Conservation (phyloP, 2,888 invertebrate genomes). For the Drosophila barbarae region DNA sequence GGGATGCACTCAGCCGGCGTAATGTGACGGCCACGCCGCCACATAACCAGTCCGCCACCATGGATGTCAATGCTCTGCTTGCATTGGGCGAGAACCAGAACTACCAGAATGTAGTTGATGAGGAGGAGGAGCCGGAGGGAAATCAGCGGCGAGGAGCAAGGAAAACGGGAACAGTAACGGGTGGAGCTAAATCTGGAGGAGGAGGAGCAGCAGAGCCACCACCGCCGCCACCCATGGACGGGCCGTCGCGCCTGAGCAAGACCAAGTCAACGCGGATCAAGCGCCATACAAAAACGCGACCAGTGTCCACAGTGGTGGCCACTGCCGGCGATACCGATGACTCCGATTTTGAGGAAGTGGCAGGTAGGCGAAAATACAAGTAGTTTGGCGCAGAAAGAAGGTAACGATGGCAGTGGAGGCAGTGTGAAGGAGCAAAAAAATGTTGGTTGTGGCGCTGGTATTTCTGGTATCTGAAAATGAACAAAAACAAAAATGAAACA, state of each 20-base stretch:
- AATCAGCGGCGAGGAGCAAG: conserved; percentile 26
- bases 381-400: conserved; percentile 42
- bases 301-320: conserved; percentile 78
- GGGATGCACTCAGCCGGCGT: conserved; percentile 78
- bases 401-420: conserved; percentile 17
- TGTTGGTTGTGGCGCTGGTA: conserved; percentile 65
- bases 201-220: conserved; percentile 1
- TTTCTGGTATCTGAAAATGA: conserved; percentile 59
- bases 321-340: conserved; percentile 79
- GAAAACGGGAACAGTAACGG: not conserved
- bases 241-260: conserved; percentile 69
- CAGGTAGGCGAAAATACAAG: conserved; percentile 81
- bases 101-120: conserved; percentile 52
- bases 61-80: conserved; percentile 84
- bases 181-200: conserved; percentile 1
- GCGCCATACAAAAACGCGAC: conserved; percentile 75
- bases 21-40: conserved; percentile 43
- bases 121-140: conserved; percentile 43
- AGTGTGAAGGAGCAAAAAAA: conserved; percentile 17
- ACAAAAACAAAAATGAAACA: conserved; percentile 26
- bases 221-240: conserved; percentile 56
- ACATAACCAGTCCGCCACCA: conserved; percentile 41
- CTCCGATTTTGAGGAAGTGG: conserved; percentile 88
- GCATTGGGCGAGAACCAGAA: conserved; percentile 83
- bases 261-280: conserved; percentile 75